phyloP scores from a whole-genome alignment of 2,113 vertebrate species.

The Hemiprocne comata region DNA sequence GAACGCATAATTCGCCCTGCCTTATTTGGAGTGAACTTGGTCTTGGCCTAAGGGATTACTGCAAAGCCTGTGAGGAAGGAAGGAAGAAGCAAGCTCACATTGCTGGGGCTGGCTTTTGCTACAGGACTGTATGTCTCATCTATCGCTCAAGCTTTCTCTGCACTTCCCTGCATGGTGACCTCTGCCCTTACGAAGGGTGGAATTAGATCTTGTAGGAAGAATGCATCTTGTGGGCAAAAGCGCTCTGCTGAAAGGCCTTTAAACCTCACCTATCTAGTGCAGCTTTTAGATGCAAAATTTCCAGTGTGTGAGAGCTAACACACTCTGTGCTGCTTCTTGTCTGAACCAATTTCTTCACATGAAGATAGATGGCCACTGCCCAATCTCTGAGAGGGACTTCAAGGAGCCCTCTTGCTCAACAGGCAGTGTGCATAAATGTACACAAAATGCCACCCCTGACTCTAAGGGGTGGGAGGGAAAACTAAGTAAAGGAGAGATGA shows the following conservation, averaged over 20 bases:
- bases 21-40: neutral
- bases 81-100: neutral
- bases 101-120: neutral
- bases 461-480: neutral
- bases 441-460: neutral
- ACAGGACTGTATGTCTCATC: neutral
- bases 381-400: neutral
- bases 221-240: neutral
- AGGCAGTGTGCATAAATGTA: neutral
- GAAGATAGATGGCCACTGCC: too few relatives aligned
- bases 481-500: neutral
- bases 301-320: neutral
- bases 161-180: neutral
- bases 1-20: neutral
- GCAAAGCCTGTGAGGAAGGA: neutral
- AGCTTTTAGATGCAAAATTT: neutral
- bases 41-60: neutral
- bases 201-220: neutral
- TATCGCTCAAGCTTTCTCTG: neutral
- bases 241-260: neutral
- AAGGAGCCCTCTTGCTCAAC: neutral
- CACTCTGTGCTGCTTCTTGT: neutral
- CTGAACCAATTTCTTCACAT: neutral
- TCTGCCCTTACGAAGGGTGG: neutral
- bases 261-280: neutral